Conservation (phyloP, 2,113 vertebrate species). For the Rallus limicola region DNA sequence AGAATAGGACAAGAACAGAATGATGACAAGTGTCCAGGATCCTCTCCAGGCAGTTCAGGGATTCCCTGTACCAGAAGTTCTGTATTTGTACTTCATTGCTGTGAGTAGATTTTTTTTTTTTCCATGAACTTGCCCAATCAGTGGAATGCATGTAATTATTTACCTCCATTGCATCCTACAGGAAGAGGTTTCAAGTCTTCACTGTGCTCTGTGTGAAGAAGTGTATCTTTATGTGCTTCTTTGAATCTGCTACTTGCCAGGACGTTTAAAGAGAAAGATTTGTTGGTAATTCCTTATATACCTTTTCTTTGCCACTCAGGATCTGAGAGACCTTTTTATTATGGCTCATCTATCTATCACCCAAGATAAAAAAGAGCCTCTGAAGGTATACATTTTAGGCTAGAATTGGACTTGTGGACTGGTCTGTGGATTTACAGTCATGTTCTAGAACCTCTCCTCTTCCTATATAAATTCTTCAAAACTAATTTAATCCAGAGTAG, state of each 20-base stretch:
- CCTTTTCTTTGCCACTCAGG: background rate
- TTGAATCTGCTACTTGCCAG: background rate
- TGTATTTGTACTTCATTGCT: background rate
- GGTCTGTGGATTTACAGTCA: background rate
- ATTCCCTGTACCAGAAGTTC: background rate
- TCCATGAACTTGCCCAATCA: background rate
- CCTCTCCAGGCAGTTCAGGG: background rate
- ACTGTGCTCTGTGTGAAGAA: background rate
- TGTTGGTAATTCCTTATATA: background rate
- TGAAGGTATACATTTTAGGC: background rate
- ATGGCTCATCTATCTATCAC: background rate
- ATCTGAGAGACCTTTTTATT: background rate
- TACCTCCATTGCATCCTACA: background rate
- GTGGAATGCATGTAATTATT: background rate
- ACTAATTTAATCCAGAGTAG: background rate
- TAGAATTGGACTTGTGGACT: background rate
- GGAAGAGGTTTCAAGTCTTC: background rate
- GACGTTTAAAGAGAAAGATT: background rate
- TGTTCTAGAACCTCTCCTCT: background rate
- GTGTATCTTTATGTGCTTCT: background rate
- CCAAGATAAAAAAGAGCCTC: background rate
- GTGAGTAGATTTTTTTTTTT: background rate
- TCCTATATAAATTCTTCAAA: background rate
- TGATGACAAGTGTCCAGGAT: background rate
- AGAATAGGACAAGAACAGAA: background rate